phyloP scores from a whole-genome alignment of 2,888 invertebrate species.

The Lasiommata megera region DNA sequence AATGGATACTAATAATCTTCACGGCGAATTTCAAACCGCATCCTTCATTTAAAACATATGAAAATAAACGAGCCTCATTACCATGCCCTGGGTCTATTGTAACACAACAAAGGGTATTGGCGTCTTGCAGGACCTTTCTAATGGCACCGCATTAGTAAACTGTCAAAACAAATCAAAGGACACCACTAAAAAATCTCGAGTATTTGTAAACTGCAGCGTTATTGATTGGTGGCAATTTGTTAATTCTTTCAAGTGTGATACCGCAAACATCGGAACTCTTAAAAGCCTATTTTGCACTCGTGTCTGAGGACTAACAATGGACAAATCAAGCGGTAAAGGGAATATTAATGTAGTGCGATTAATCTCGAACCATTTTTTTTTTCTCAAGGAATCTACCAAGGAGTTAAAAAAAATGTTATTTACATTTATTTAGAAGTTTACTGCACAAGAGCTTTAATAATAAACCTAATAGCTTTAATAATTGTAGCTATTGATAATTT shows the following conservation, averaged over 20 bases:
- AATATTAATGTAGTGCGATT: conserved; percentile 47
- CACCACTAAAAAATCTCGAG: conserved; percentile 56
- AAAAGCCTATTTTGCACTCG: conserved; percentile 57
- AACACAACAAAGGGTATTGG: conserved; percentile 49
- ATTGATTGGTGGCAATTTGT: conserved; percentile 75
- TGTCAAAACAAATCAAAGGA: conserved; percentile 79
- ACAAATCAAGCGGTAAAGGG: conserved; percentile 44
- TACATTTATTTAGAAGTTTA: neutral
- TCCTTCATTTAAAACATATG: conserved; percentile 71
- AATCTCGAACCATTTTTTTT: conserved; percentile 37
- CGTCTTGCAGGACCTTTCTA: conserved; percentile 61
- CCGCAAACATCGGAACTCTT: conserved; percentile 57
- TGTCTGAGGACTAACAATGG: conserved; percentile 51
- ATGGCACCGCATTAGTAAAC: conserved; percentile 76
- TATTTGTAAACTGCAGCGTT: conserved; percentile 55
- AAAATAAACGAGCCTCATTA: conserved; percentile 77
- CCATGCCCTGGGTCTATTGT: conserved; percentile 63
- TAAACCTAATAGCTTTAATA: too few species aligned
- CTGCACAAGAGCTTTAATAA: neutral
- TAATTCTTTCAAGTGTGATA: conserved; percentile 59
- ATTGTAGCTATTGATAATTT: too few species aligned
- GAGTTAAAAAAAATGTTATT: neutral
- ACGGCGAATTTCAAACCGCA: conserved; percentile 63
- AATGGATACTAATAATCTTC: conserved; percentile 58
- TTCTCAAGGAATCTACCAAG: conserved; percentile 7